These are phyloP conservation scores for Drosophila arawakana DNA, from an alignment of 1,140 invertebrate species.

Conservation along the genomic window DNA sequence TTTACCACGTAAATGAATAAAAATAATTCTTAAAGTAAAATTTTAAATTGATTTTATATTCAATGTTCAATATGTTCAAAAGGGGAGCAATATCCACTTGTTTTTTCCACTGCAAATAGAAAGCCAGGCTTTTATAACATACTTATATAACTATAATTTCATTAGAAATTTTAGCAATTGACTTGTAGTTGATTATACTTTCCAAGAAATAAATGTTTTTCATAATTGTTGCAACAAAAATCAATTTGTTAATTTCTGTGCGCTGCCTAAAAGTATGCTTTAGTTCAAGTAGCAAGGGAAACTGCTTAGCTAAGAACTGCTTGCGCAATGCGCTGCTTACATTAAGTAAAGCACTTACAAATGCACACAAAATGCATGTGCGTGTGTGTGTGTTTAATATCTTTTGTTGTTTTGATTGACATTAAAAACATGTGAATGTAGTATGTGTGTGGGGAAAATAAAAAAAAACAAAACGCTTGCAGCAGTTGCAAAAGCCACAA, in stretches of 20 bases:
- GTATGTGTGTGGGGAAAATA: neutral
- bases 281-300: neutral
- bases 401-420: slow-evolving; percentile 29
- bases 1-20: too few species aligned
- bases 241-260: neutral
- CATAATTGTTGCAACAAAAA: neutral
- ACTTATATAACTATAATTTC: too few species aligned
- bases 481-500: slow-evolving; percentile 59
- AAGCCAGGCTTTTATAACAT: too few species aligned
- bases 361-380: neutral
- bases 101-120: too few species aligned
- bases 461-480: slow-evolving; percentile 10
- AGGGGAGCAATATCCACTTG: too few species aligned
- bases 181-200: too few species aligned
- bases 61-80: too few species aligned
- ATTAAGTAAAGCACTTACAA: too few species aligned
- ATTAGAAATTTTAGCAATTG: too few species aligned
- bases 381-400: slow-evolving; percentile 6
- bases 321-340: neutral
- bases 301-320: neutral
- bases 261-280: slow-evolving; percentile 3
- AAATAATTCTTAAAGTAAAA: too few species aligned
- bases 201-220: too few species aligned
- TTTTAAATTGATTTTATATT: too few species aligned
- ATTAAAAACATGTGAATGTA: slow-evolving; percentile 15